Percentiles rank a stretch among this genome's conserved stretches.
These are phyloP conservation scores for Alces alces DNA, from an alignment of 2,113 vertebrate species.

Conservation along the genomic window DNA sequence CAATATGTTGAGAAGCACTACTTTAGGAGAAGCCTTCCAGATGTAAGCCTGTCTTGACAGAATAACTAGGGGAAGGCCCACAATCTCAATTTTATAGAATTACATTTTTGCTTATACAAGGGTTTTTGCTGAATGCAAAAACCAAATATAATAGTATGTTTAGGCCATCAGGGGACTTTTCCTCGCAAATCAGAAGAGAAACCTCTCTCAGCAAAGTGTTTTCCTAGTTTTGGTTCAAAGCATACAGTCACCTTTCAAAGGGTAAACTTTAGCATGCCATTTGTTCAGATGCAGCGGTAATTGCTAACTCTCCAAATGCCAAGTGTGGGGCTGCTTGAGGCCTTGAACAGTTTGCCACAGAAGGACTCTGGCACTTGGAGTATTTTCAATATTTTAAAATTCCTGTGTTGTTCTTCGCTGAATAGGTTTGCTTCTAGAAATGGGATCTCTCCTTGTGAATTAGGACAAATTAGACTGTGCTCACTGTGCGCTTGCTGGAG, in stretches of 20 bases:
- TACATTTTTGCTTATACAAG: neutral
- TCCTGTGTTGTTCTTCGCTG: neutral
- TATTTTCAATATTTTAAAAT: neutral
- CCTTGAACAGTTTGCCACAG: neutral
- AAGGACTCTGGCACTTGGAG: neutral
- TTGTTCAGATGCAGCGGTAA: neutral
- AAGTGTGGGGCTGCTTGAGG: neutral
- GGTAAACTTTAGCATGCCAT: neutral
- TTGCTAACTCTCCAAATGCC: neutral
- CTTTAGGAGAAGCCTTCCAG: neutral
- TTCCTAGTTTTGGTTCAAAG: neutral
- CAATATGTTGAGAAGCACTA: neutral
- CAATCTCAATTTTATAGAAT: neutral
- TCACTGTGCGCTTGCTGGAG: neutral
- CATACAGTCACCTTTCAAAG: neutral
- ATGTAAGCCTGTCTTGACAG: neutral
- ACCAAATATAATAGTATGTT: neutral
- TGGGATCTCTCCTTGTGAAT: neutral
- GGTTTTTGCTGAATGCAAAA: constrained; percentile 8
- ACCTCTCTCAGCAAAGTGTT: neutral
- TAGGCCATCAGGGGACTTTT: neutral
- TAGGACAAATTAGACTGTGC: neutral
- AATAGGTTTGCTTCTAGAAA: neutral
- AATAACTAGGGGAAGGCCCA: neutral
- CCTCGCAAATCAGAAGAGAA: neutral